A percentile compares a stretch with the other conserved stretches of the same genome.
Evolutionary conservation across 1,140 invertebrate genomes (phyloP).

Genomic region (Saccostrea glomerata): DNA sequence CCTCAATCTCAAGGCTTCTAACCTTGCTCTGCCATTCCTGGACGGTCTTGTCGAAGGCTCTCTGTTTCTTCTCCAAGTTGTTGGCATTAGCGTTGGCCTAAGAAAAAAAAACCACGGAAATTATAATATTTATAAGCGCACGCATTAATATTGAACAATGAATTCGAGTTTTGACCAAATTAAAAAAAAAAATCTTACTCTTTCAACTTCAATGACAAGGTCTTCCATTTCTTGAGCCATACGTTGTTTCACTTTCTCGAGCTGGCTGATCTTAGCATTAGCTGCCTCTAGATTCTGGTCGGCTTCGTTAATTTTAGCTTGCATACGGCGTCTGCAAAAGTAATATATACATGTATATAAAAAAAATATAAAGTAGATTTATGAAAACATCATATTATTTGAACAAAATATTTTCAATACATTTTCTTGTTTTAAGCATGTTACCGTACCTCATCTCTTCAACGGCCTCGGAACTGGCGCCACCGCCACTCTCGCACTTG

Average conservation of each 20-base stretch:
- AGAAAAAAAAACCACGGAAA: background rate
- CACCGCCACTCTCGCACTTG: slow-evolving; percentile 98
- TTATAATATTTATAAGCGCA: background rate
- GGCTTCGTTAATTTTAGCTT: slow-evolving; percentile 96
- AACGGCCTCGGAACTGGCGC: slow-evolving; percentile 96
- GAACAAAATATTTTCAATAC: too few species aligned
- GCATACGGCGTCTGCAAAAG: slow-evolving; percentile 88
- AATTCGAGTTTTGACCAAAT: background rate
- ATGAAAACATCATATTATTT: too few species aligned
- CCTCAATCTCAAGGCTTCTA: slow-evolving; percentile 96
- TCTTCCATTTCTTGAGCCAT: slow-evolving; percentile 98
- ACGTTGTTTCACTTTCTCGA: slow-evolving; percentile 98
- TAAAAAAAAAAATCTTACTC: slow-evolving; percentile 77
- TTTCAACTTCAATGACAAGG: slow-evolving; percentile 97
- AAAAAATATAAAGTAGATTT: background rate
- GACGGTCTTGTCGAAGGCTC: slow-evolving; percentile 99
- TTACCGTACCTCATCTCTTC: slow-evolving; percentile 92
- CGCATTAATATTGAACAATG: background rate
- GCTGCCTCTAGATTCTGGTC: slow-evolving; percentile 94
- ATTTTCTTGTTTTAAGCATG: background rate
- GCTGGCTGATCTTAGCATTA: slow-evolving; percentile 95
- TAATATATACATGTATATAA: background rate
- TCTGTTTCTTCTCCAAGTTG: slow-evolving; percentile 99
- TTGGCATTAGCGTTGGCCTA: slow-evolving; percentile 93
- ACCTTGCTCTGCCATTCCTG: slow-evolving; percentile 99